Conservation (phyloP, 2,797 vertebrate genomes). For the Microctenopoma stevenorrisi region DNA sequence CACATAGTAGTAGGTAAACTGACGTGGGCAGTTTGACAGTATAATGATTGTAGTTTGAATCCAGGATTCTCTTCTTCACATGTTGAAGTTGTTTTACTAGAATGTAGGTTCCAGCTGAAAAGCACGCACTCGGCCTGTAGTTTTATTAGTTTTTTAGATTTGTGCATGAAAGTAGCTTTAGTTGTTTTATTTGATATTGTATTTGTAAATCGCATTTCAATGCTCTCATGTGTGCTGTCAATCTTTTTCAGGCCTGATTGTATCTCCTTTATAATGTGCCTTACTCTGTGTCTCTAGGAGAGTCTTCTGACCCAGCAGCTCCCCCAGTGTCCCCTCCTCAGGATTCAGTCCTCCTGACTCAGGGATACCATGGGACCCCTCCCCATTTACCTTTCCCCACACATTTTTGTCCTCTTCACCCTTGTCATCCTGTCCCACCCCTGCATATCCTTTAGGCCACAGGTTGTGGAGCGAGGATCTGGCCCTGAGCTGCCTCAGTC, state of each 20-base stretch:
- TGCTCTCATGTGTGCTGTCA: background rate
- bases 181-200: too few relatives aligned
- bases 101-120: too few relatives aligned
- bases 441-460: conserved; percentile 60
- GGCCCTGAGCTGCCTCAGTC: conserved; percentile 42
- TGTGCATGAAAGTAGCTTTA: too few relatives aligned
- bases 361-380: conserved; percentile 64
- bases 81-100: too few relatives aligned
- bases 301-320: conserved; percentile 49
- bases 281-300: conserved; percentile 54
- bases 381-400: conserved; percentile 31
- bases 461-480: conserved; percentile 55
- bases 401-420: conserved; percentile 49
- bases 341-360: conserved; percentile 29
- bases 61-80: too few relatives aligned
- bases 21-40: too few relatives aligned
- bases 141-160: too few relatives aligned
- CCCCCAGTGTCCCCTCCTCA: conserved; percentile 37
- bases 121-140: too few relatives aligned
- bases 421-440: conserved; percentile 61
- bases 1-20: too few relatives aligned
- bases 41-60: too few relatives aligned
- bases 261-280: background rate
- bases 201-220: background rate
- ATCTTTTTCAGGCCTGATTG: background rate